Percentiles rank a stretch among this genome's conserved stretches.
These are phyloP conservation scores for Drosophila lacicola DNA, from an alignment of 2,888 invertebrate genomes.

Conservation along the genomic window DNA sequence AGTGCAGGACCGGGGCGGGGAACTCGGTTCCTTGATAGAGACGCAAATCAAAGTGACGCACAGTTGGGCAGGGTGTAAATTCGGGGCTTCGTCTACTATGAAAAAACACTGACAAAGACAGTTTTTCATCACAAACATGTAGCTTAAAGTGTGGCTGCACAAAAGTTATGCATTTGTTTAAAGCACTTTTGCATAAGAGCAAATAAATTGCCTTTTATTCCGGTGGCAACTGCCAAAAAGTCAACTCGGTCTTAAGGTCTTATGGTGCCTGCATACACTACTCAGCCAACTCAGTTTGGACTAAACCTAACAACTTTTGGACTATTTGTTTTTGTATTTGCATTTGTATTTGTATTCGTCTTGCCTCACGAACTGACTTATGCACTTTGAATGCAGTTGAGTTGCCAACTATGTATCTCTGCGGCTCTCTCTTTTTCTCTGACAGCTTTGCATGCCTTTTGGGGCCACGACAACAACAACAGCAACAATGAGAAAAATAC, in stretches of 20 bases:
- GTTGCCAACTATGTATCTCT: conserved; percentile 59
- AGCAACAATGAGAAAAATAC: conserved; percentile 28
- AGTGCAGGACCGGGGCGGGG: conserved; percentile 2
- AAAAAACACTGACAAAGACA: background rate
- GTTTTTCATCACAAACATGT: conserved; percentile 1
- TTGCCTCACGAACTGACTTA: conserved; percentile 68
- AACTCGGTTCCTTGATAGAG: conserved; percentile 9
- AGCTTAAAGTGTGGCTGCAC: conserved; percentile 18
- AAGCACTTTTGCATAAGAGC: conserved; percentile 23
- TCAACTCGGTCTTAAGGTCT: conserved; percentile 31
- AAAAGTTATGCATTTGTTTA: conserved; percentile 15
- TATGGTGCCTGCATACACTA: conserved; percentile 2
- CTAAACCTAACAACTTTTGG: conserved; percentile 45
- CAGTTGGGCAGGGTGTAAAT: conserved; percentile 6
- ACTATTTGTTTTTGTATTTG: conserved; percentile 33
- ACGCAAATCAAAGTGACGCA: conserved; percentile 30
- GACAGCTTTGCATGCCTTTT: conserved; percentile 20
- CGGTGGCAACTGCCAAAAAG: conserved; percentile 45
- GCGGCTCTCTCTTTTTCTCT: background rate
- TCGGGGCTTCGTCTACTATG: background rate
- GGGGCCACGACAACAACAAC: background rate
- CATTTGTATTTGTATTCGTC: conserved; percentile 24
- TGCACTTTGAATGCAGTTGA: conserved; percentile 73
- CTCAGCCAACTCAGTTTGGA: conserved; percentile 8
- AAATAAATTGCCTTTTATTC: conserved; percentile 61